These are phyloP conservation scores for Gonocerus acuteangulatus DNA, from an alignment of 2,888 invertebrate genomes.

Conservation along the genomic window DNA sequence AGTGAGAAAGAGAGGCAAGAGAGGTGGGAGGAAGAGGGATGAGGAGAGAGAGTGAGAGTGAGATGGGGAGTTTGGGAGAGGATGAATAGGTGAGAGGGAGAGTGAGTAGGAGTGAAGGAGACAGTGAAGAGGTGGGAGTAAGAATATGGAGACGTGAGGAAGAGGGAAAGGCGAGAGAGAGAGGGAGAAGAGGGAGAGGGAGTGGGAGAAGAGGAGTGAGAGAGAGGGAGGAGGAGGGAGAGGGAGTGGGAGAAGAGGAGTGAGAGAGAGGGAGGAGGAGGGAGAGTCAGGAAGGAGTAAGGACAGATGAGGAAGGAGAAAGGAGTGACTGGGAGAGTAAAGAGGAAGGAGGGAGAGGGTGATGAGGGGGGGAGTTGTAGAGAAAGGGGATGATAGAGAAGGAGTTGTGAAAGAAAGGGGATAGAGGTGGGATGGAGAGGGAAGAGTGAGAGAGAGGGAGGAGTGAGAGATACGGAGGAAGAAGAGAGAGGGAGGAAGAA, in stretches of 20 bases:
- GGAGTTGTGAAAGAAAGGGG: not conserved
- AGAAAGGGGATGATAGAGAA: not conserved
- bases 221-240: not conserved
- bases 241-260: not conserved
- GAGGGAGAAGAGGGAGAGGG: not conserved
- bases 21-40: not conserved
- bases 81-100: not conserved
- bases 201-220: not conserved
- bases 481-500: not conserved
- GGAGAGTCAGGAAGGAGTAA: not conserved
- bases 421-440: not conserved
- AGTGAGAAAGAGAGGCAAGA: not conserved
- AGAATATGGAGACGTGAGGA: slow-evolving; percentile 3
- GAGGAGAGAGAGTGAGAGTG: not conserved
- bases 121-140: not conserved
- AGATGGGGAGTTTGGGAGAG: not conserved
- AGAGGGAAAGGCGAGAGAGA: slow-evolving; percentile 2
- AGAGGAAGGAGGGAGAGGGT: not conserved
- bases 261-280: not conserved
- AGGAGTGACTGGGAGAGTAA: not conserved
- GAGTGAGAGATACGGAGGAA: too few relatives aligned
- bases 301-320: not conserved
- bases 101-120: not conserved
- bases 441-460: not conserved
- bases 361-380: not conserved